These are phyloP conservation scores for Lepus oiostolus DNA, from an alignment of 2,797 vertebrate genomes.

Conservation along the genomic window DNA sequence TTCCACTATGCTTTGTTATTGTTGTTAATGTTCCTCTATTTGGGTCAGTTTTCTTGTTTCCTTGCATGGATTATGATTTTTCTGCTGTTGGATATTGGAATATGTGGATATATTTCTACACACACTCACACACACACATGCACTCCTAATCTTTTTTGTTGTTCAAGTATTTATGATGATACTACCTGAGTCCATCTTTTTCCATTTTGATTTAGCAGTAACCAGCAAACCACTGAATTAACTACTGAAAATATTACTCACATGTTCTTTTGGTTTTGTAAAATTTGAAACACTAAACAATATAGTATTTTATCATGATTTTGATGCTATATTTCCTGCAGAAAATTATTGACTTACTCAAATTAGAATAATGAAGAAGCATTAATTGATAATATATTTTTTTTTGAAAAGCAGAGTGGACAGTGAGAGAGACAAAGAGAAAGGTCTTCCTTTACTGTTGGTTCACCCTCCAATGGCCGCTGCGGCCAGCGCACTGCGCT, in stretches of 20 bases:
- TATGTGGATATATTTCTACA: neutral
- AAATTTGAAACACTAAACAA: neutral
- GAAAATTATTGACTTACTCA: neutral
- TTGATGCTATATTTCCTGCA: neutral
- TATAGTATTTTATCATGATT: neutral
- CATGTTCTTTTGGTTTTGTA: neutral
- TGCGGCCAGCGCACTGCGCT: too few relatives aligned
- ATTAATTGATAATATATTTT: neutral
- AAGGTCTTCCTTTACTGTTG: too few relatives aligned
- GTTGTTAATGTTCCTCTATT: too few relatives aligned
- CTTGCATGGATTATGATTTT: neutral
- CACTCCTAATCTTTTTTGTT: neutral
- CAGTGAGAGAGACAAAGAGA: too few relatives aligned
- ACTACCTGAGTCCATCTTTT: neutral
- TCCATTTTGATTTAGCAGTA: neutral
- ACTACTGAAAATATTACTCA: too few relatives aligned
- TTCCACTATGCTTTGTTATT: too few relatives aligned
- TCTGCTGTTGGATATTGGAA: neutral
- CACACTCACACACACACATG: accelerated
- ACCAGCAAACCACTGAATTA: neutral
- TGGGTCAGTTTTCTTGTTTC: neutral
- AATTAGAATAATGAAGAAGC: neutral
- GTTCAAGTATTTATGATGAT: neutral
- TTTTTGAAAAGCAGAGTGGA: too few relatives aligned
- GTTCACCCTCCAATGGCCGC: too few relatives aligned